These are phyloP conservation scores for Drosophila suzukii DNA, from an alignment of 1,140 invertebrate species.

Conservation along the genomic window DNA sequence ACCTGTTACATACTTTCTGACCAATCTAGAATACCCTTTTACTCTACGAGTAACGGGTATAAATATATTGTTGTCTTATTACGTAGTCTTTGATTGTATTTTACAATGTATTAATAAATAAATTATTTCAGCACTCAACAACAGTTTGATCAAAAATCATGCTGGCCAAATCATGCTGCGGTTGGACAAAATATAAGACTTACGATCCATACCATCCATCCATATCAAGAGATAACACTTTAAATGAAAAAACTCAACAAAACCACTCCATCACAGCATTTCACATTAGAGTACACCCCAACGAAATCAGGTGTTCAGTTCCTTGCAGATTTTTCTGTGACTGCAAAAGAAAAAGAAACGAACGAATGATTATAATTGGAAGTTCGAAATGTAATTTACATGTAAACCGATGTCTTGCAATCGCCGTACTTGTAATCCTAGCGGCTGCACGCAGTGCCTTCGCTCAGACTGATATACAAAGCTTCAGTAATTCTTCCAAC, in stretches of 20 bases:
- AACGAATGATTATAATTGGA: constrained; percentile 3
- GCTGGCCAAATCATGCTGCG: constrained; percentile 6
- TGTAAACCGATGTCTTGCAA: constrained; percentile 12
- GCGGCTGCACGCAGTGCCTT: constrained; percentile 17
- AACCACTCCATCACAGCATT: neutral
- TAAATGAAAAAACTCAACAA: neutral
- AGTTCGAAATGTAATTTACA: constrained; percentile 10
- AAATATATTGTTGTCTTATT: too few species aligned
- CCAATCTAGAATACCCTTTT: too few species aligned
- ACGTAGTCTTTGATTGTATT: too few species aligned
- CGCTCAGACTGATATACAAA: constrained; percentile 3
- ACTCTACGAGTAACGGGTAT: too few species aligned
- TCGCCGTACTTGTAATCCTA: constrained; percentile 36
- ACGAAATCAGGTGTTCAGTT: constrained; percentile 1
- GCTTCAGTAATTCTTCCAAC: constrained; percentile 10
- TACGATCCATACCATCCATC: neutral
- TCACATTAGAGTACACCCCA: constrained; percentile 2
- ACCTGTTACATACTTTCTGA: too few species aligned
- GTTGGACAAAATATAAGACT: constrained; percentile 7
- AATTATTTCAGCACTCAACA: constrained; percentile 4
- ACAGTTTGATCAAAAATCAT: constrained; percentile 26
- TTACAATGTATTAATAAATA: constrained; percentile 8
- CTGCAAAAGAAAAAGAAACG: constrained; percentile 3
- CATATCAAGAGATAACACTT: neutral
- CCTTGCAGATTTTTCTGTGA: constrained; percentile 1